Evolutionary conservation across 1,140 invertebrate genomes (phyloP).

Genomic region (Drosophila saltans): DNA sequence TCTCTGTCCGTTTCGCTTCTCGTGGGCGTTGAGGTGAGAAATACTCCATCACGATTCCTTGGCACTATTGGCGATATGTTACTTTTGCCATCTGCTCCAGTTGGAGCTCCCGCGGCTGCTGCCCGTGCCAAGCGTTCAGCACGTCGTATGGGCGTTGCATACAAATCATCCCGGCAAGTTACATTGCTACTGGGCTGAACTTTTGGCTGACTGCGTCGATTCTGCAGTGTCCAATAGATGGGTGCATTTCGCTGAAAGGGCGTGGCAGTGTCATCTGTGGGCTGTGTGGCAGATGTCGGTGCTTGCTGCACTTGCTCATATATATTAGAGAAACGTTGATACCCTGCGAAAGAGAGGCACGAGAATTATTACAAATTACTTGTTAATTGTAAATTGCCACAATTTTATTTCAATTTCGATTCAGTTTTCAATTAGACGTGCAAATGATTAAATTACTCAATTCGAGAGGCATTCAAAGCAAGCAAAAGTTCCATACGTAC

Average conservation of each 20-base stretch:
- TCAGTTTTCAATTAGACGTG: conserved; percentile 47
- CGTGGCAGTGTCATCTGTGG: conserved; percentile 45
- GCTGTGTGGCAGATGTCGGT: conserved; percentile 41
- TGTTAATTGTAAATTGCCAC: not conserved
- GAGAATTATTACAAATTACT: conserved; percentile 11
- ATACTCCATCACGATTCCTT: conserved; percentile 78
- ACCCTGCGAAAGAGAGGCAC: conserved; percentile 54
- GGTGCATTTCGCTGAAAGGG: conserved; percentile 77
- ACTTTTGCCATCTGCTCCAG: conserved; percentile 28
- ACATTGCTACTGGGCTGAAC: conserved; percentile 36
- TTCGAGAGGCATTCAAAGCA: not conserved
- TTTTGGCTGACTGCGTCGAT: conserved; percentile 65
- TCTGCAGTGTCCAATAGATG: conserved; percentile 83
- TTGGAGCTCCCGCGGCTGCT: conserved; percentile 29
- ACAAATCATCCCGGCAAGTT: conserved; percentile 77
- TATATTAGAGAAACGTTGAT: conserved; percentile 83
- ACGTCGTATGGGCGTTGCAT: conserved; percentile 79
- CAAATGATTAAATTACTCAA: conserved; percentile 8
- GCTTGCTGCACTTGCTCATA: conserved; percentile 76
- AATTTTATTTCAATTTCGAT: not conserved
- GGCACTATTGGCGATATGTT: conserved; percentile 88
- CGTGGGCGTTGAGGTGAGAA: conserved; percentile 86
- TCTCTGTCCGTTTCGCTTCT: conserved; percentile 34
- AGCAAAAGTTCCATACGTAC: conserved; percentile 9
- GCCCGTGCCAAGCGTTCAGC: conserved; percentile 72